A percentile compares a stretch with the other conserved stretches of the same genome.
These are phyloP conservation scores for Enteromius paludinosus DNA, from an alignment of 2,797 vertebrate species.

Conservation along the genomic window DNA sequence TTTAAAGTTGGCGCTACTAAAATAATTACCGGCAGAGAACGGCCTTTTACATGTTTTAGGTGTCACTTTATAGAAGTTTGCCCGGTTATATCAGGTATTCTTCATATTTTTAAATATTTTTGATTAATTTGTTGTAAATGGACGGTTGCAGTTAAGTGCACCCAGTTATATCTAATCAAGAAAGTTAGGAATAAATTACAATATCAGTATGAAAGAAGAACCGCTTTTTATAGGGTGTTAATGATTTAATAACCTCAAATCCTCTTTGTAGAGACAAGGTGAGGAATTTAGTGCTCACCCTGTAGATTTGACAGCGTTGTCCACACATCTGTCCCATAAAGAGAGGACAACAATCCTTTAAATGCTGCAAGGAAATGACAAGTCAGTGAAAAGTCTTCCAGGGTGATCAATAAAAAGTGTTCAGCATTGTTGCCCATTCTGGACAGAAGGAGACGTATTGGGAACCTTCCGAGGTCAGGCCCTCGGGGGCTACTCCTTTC, in stretches of 20 bases:
- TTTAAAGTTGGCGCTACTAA: slow-evolving; percentile 49
- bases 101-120: background rate
- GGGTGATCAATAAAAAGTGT: slow-evolving; percentile 78
- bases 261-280: slow-evolving; percentile 15
- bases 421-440: slow-evolving; percentile 74
- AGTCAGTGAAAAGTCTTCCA: slow-evolving; percentile 74
- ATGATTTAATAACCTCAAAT: slow-evolving; percentile 28
- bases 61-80: slow-evolving; percentile 15
- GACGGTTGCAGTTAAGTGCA: background rate
- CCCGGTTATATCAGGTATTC: background rate
- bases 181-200: background rate
- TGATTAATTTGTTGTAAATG: background rate
- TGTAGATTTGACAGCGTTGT: slow-evolving; percentile 52
- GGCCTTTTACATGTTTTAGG: slow-evolving; percentile 31
- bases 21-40: slow-evolving; percentile 49
- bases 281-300: slow-evolving; percentile 39
- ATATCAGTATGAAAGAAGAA: background rate
- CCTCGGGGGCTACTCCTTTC: slow-evolving; percentile 70
- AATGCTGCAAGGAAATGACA: slow-evolving; percentile 73
- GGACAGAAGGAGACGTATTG: slow-evolving; percentile 67
- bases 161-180: no score
- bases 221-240: background rate
- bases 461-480: slow-evolving; percentile 58
- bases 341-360: slow-evolving; percentile 66
- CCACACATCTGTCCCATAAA: slow-evolving; percentile 61